A percentile compares a stretch with the other conserved stretches of the same genome.
Conservation (phyloP, 2,113 vertebrate genomes). For the Eublepharis macularius region DNA sequence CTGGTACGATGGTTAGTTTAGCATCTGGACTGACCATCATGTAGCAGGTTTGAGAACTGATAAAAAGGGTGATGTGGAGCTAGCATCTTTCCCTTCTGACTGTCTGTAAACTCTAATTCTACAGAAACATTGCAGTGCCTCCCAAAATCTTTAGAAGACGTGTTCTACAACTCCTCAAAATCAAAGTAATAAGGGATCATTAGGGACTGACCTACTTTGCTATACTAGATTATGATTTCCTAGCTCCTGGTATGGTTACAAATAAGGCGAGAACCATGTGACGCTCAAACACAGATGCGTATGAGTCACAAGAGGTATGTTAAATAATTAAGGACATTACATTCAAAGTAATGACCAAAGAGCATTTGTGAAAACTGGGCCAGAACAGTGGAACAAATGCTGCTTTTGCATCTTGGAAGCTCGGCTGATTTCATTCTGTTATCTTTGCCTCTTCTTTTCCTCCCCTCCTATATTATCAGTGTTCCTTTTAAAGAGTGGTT, state of each 20-base stretch:
- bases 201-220: not conserved
- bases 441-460: not conserved
- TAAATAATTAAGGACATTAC: not conserved
- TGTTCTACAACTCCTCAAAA: not conserved
- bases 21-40: not conserved
- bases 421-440: not conserved
- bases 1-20: not conserved
- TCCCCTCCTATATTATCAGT: not conserved
- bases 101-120: not conserved
- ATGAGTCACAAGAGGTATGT: not conserved
- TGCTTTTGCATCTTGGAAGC: not conserved
- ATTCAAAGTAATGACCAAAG: not conserved
- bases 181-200: not conserved
- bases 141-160: not conserved
- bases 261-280: not conserved
- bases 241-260: not conserved
- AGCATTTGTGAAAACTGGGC: constrained; percentile 16
- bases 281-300: not conserved
- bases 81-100: not conserved
- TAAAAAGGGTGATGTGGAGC: not conserved
- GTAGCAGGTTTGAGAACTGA: not conserved
- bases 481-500: not conserved
- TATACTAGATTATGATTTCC: not conserved
- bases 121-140: not conserved
- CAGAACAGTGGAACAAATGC: not conserved